phyloP scores from a whole-genome alignment of 30 jellyfish, hydroid and myxozoan species.

The Chrysaora quinquecirrha region DNA sequence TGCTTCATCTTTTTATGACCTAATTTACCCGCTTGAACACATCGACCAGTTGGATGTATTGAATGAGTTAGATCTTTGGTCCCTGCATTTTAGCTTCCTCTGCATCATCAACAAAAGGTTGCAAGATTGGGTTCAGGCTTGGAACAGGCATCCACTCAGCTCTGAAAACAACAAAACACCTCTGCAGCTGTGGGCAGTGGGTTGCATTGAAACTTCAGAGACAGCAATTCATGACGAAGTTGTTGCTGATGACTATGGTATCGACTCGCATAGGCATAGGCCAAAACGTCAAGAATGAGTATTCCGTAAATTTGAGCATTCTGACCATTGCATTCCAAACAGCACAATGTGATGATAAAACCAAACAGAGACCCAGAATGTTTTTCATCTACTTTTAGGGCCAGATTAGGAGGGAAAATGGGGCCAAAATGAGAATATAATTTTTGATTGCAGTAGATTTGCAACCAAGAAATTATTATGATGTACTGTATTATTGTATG shows the following conservation, averaged over 20 bases:
- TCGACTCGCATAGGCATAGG: conserved; percentile 56
- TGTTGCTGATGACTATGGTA: conserved; percentile 44
- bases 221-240: background rate
- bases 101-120: conserved; percentile 17
- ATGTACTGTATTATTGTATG: background rate
- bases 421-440: background rate
- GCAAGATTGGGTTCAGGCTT: conserved; percentile 29
- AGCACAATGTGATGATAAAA: background rate
- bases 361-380: background rate
- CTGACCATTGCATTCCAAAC: background rate
- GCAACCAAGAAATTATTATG: background rate
- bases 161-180: conserved; percentile 19
- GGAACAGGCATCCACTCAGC: conserved; percentile 41
- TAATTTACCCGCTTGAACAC: conserved; percentile 59
- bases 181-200: conserved; percentile 28
- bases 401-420: background rate
- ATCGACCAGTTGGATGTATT: conserved; percentile 59
- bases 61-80: conserved; percentile 30
- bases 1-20: conserved; percentile 39
- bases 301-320: background rate
- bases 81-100: conserved; percentile 20
- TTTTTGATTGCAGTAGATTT: background rate
- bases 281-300: background rate
- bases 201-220: conserved; percentile 11
- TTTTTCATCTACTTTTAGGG: background rate